A percentile compares a stretch with the other conserved stretches of the same genome.
Evolutionary conservation across 2,113 vertebrate genomes (phyloP).

Genomic region (Mesembrinibis cayennensis): DNA sequence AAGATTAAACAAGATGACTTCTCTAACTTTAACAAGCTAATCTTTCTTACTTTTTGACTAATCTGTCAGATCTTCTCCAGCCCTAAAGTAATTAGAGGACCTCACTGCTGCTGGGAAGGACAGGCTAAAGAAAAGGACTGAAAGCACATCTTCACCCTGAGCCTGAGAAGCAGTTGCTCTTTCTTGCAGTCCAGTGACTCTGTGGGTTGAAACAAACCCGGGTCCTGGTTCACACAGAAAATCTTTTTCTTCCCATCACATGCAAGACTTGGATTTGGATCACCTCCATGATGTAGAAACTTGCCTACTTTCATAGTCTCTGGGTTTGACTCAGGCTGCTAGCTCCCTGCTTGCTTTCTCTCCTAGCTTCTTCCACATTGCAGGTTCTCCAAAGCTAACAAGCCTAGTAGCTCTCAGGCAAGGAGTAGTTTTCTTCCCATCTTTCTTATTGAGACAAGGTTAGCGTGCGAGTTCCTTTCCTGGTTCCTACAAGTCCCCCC

Average conservation of each 20-base stretch:
- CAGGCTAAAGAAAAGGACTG: background rate
- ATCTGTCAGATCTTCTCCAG: background rate
- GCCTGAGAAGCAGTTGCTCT: background rate
- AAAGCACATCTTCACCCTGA: background rate
- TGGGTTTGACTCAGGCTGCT: background rate
- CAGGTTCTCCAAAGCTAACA: background rate
- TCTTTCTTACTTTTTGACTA: background rate
- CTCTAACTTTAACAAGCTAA: background rate
- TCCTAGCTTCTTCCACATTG: background rate
- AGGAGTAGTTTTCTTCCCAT: constrained; percentile 10
- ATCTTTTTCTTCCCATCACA: background rate
- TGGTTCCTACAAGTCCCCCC: background rate
- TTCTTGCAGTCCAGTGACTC: background rate
- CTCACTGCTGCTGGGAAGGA: background rate
- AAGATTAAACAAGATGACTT: background rate
- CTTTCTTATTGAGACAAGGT: constrained; percentile 14
- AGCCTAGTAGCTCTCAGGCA: background rate
- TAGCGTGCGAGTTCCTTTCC: background rate
- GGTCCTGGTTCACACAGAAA: background rate
- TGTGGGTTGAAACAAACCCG: background rate
- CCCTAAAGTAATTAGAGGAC: no score
- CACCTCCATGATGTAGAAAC: background rate
- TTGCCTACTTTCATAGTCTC: background rate
- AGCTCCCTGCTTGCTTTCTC: background rate
- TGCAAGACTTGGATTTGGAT: background rate